Evolutionary conservation across 1,140 invertebrate genomes (phyloP), one percentile per base, ranked within the genome.

Genomic region (Colletes latitarsis): DNA sequence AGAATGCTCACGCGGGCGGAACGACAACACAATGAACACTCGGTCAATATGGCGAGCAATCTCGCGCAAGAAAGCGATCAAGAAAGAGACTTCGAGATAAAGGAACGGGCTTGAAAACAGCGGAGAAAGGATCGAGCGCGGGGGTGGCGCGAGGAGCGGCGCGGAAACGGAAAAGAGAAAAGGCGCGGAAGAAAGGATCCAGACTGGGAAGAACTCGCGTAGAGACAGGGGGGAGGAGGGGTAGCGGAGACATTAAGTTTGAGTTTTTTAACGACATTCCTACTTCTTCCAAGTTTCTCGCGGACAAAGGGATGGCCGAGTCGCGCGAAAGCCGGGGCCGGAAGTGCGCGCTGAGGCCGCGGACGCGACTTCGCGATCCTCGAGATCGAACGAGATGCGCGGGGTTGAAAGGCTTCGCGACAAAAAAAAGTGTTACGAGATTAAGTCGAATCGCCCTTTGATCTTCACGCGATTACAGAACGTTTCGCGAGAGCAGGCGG

Each of bases 241-340:
- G 41, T 17, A 19, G 3, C 1, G 17, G 63, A 64, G 79, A 67
- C 77, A 52, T 67, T 73, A 52, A 70, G 70, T 80, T 49, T 70
- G 69, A 81, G 73, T 82, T 82, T 77, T 77, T 82, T 77, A 82
- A 82, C 74, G 80, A 82, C 74, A 76, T 82, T 77, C 67, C 62
- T 62, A n/a, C 57, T 66, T 52, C 46, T 10, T 43, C 19, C 41
- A 39, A 81, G 55, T 77, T 81, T 53, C 30, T 39, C 46, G 14
- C 10, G 49, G 73, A 63, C 64, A 57, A 62, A 81, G 39, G 10
- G 9, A 10, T 17, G 66, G 55, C 75, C 46, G 15, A 19, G 17
- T 57, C 57, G 21, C 68, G 49, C 12, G 67, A 69, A 53, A 53
- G 19, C 17, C 3, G 64, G 41, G 21, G 6, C 60, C 60, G 70